Evolutionary conservation across 2,113 vertebrate genomes (phyloP).

Genomic region (Corythornis cristatus): DNA sequence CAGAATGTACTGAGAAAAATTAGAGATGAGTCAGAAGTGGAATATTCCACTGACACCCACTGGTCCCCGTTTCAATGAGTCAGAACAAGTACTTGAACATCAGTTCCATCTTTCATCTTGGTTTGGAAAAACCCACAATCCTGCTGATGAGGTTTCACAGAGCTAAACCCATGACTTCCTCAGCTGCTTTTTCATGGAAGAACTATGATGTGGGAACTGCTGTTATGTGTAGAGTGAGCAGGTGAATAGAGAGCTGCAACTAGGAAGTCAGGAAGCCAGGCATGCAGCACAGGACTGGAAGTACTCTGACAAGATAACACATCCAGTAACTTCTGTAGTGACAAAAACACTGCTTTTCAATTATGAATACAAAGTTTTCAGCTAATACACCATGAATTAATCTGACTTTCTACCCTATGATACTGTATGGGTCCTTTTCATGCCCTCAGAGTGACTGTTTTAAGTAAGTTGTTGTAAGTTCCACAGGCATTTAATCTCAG

Average conservation of each 20-base stretch:
- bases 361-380: slow-evolving; percentile 11
- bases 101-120: neutral
- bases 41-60: neutral
- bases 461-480: neutral
- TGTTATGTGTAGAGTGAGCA: neutral
- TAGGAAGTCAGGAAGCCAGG: neutral
- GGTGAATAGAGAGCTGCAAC: neutral
- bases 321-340: neutral
- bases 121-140: neutral
- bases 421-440: neutral
- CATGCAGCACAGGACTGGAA: neutral
- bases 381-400: neutral
- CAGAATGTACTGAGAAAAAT: neutral
- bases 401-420: neutral
- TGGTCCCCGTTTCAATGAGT: neutral
- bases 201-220: neutral
- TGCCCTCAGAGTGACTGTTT: neutral
- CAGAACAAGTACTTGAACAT: neutral
- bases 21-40: neutral
- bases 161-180: neutral
- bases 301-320: neutral
- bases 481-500: neutral
- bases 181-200: neutral
- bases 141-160: neutral
- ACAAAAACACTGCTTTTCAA: neutral